Conservation (phyloP, 2,113 vertebrate species). For the Scopus umbretta region DNA sequence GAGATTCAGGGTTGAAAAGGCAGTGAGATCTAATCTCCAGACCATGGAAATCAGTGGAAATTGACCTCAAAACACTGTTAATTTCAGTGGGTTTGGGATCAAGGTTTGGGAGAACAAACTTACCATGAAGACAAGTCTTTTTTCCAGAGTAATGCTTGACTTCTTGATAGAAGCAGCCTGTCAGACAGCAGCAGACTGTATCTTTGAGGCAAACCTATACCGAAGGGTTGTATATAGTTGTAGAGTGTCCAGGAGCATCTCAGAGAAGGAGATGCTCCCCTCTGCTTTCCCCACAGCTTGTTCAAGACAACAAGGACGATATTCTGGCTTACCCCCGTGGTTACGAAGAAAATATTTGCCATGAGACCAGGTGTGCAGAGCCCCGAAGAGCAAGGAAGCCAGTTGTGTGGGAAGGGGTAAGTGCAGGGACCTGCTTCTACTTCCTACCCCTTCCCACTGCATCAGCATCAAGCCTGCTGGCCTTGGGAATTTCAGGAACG, state of each 20-base stretch:
- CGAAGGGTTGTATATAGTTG: neutral
- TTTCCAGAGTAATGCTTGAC: neutral
- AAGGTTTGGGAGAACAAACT: neutral
- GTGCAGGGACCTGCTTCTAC: neutral
- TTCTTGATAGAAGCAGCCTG: neutral
- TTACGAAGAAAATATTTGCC: neutral
- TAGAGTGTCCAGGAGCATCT: neutral
- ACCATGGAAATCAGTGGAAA: neutral
- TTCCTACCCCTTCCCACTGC: neutral
- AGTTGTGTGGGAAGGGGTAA: neutral
- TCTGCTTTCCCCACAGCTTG: neutral
- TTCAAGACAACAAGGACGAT: neutral
- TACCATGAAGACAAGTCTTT: neutral
- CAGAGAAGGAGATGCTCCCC: neutral
- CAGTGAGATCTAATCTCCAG: conserved; percentile 13
- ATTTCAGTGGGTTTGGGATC: conserved; percentile 1
- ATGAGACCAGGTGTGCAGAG: neutral
- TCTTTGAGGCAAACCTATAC: neutral
- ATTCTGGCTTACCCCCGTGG: neutral
- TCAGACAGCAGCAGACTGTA: neutral
- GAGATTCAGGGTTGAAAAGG: neutral
- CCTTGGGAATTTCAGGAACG: neutral
- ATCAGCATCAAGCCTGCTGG: neutral
- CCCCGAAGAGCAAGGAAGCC: neutral
- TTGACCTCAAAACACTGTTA: neutral